phyloP scores from a whole-genome alignment of 92 coral and sea anemone species.

The Paragorgia papillata region DNA sequence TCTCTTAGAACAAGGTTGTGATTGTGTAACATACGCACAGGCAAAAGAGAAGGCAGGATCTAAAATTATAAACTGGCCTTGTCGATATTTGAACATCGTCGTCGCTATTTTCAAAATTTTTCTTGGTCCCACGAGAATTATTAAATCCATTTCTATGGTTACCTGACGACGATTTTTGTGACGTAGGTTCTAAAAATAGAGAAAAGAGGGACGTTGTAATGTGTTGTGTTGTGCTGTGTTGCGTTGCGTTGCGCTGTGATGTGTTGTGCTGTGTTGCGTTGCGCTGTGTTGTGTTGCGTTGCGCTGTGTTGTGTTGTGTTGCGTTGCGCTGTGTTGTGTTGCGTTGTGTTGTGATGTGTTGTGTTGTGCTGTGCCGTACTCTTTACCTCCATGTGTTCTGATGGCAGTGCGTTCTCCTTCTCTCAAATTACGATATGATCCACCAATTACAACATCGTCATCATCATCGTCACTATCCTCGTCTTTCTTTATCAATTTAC shows the following conservation, averaged over 20 bases:
- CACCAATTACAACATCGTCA: slow-evolving; percentile 75
- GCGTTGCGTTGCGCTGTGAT: no score
- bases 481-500: not conserved
- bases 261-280: no score
- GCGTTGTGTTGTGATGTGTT: no score
- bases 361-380: no score
- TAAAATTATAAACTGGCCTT: not conserved
- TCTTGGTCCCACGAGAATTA: not conserved
- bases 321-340: no score
- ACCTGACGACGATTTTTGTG: no score
- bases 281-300: no score
- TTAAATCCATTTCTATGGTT: not conserved
- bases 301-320: no score
- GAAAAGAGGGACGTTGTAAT: no score
- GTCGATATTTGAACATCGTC: slow-evolving; percentile 11
- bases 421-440: slow-evolving; percentile 35
- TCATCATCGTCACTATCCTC: slow-evolving; percentile 84
- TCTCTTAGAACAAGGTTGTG: not conserved
- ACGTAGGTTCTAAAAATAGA: not conserved
- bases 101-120: slow-evolving; percentile 3
- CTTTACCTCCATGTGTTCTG: not conserved
- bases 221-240: no score
- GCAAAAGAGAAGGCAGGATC: no score
- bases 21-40: no score
- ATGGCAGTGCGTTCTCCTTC: not conserved